Conservation (phyloP, 2,888 invertebrate genomes). For the Apantesis nais region DNA sequence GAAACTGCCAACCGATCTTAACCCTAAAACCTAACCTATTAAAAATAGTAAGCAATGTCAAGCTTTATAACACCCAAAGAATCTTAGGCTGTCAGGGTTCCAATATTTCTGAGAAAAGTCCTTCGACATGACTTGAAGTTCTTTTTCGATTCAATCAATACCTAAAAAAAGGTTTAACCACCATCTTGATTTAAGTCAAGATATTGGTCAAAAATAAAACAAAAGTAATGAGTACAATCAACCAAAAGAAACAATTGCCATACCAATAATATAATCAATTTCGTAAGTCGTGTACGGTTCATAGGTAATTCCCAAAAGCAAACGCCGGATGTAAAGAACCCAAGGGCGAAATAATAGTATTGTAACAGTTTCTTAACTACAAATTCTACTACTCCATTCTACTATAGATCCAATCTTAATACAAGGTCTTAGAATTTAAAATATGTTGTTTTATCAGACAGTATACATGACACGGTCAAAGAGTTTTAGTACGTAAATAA, state of each 20-base stretch:
- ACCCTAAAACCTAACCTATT: neutral
- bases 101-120: neutral
- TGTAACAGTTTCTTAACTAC: constrained; percentile 25
- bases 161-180: neutral
- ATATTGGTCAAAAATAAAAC: neutral
- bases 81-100: neutral
- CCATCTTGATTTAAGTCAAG: neutral
- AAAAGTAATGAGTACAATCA: neutral
- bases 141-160: neutral
- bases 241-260: neutral
- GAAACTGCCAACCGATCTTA: too few species aligned
- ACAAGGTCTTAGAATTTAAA: neutral
- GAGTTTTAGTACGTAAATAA: constrained; percentile 13
- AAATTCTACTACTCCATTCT: neutral
- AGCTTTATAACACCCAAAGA: neutral
- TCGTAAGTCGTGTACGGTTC: constrained; percentile 30
- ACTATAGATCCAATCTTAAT: constrained; percentile 13
- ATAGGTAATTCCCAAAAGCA: constrained; percentile 35
- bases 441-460: neutral
- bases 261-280: constrained; percentile 23
- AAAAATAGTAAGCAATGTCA: neutral
- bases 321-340: constrained; percentile 38
- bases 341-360: constrained; percentile 28
- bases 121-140: neutral
- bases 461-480: constrained; percentile 18